Evolutionary conservation across 2,113 vertebrate genomes (phyloP).

Genomic region (Diadophis punctatus): DNA sequence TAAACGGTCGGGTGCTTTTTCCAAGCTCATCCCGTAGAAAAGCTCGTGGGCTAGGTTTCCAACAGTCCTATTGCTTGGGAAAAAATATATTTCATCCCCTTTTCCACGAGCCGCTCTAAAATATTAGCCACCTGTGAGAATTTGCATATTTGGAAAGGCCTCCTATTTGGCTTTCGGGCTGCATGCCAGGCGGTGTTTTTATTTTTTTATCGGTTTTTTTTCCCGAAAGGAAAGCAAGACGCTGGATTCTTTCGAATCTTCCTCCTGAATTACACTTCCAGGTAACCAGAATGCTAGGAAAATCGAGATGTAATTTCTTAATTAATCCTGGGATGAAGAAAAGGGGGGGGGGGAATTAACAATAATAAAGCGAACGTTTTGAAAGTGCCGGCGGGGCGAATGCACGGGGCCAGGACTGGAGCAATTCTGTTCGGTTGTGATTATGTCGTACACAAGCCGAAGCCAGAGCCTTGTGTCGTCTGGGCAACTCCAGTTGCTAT

Average conservation of each 20-base stretch:
- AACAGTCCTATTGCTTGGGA: slow-evolving; percentile 43
- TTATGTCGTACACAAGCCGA: slow-evolving; percentile 42
- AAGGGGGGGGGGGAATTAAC: not conserved
- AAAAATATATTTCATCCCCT: slow-evolving; percentile 50
- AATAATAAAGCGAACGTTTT: slow-evolving; percentile 25
- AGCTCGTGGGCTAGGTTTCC: slow-evolving; percentile 47
- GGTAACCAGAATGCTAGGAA: not conserved
- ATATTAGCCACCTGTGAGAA: slow-evolving; percentile 59
- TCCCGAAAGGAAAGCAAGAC: slow-evolving; percentile 30
- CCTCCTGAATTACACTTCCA: slow-evolving; percentile 23
- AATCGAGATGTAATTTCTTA: slow-evolving; percentile 42
- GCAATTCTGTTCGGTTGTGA: slow-evolving; percentile 33
- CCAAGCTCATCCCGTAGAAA: slow-evolving; percentile 41
- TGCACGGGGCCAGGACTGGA: not conserved
- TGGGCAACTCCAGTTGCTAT: slow-evolving; percentile 72
- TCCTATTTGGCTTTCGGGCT: slow-evolving; percentile 44
- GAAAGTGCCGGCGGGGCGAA: not conserved
- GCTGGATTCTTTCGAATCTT: slow-evolving; percentile 47
- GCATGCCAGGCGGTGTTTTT: slow-evolving; percentile 31
- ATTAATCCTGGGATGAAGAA: slow-evolving; percentile 36
- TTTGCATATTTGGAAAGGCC: slow-evolving; percentile 46
- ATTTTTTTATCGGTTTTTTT: not conserved
- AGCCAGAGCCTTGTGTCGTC: slow-evolving; percentile 61
- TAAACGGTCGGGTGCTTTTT: slow-evolving; percentile 71
- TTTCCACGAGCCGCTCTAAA: slow-evolving; percentile 44